These are phyloP conservation scores for Acheta domesticus DNA, from an alignment of 2,888 invertebrate species.

Conservation along the genomic window DNA sequence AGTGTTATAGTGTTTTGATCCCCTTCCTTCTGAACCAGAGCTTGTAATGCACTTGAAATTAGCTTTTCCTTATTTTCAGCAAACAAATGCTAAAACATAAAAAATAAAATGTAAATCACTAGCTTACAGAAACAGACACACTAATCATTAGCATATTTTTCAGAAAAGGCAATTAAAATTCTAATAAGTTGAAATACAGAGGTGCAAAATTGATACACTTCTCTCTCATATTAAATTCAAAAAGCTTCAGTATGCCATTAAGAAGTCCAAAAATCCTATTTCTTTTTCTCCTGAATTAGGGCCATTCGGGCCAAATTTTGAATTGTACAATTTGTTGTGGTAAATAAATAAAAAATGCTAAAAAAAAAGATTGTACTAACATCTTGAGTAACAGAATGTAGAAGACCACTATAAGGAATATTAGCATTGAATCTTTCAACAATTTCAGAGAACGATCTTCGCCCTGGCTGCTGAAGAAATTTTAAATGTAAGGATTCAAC, in stretches of 20 bases:
- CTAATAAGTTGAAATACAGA: too few species aligned
- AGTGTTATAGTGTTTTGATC: slow-evolving; percentile 59
- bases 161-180: too few species aligned
- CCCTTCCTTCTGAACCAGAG: slow-evolving; percentile 71
- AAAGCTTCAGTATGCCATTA: too few species aligned
- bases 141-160: too few species aligned
- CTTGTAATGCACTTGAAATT: slow-evolving; percentile 84
- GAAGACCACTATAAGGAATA: slow-evolving; percentile 93
- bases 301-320: too few species aligned
- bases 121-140: slow-evolving; percentile 33
- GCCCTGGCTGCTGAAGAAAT: slow-evolving; percentile 63
- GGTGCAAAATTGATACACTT: too few species aligned
- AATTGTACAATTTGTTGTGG: too few species aligned
- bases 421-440: slow-evolving; percentile 95
- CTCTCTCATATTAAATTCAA: too few species aligned
- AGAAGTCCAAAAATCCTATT: too few species aligned
- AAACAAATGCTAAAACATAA: slow-evolving; percentile 81
- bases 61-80: slow-evolving; percentile 97
- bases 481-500: slow-evolving; percentile 54
- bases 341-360: slow-evolving; percentile 58
- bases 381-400: slow-evolving; percentile 94
- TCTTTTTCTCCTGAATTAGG: too few species aligned
- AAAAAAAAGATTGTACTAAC: slow-evolving; percentile 58
- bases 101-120: slow-evolving; percentile 32
- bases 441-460: slow-evolving; percentile 70